These are phyloP conservation scores for Cephalopachus bancanus DNA, from an alignment of 2,797 vertebrate species.

Conservation along the genomic window DNA sequence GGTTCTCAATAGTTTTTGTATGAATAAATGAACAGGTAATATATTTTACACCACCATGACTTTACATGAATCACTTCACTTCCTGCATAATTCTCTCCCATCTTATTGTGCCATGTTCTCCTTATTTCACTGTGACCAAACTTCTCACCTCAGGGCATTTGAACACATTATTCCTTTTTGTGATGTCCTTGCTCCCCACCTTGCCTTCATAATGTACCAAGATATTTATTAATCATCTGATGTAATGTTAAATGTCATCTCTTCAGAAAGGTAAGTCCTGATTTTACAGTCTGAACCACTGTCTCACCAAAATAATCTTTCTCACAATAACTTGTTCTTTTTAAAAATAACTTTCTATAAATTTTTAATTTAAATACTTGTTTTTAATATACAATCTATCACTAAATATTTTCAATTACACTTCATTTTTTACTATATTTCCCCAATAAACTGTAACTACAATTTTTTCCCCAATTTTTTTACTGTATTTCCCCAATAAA, in stretches of 20 bases:
- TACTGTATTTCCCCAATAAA: neutral
- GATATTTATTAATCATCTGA: neutral
- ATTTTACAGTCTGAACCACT: neutral
- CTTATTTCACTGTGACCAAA: neutral
- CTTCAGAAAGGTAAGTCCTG: neutral
- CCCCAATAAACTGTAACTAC: neutral
- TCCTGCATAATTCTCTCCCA: neutral
- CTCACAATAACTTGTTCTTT: neutral
- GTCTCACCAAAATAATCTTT: neutral
- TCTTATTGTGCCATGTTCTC: neutral
- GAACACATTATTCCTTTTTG: neutral
- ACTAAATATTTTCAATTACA: too few relatives aligned
- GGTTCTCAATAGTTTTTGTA: neutral
- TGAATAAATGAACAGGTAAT: neutral
- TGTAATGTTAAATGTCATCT: slow-evolving; percentile 23
- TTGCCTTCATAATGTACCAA: neutral
- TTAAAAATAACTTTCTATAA: neutral
- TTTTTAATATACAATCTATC: neutral
- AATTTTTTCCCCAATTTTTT: too few relatives aligned
- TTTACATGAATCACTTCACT: neutral
- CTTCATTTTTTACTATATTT: neutral
- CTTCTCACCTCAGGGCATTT: neutral
- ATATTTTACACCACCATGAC: neutral
- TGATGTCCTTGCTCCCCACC: neutral
- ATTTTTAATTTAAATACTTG: slow-evolving; percentile 10